phyloP scores from a whole-genome alignment of 92 coral and sea anemone genomes.

The Bergia sp. region DNA sequence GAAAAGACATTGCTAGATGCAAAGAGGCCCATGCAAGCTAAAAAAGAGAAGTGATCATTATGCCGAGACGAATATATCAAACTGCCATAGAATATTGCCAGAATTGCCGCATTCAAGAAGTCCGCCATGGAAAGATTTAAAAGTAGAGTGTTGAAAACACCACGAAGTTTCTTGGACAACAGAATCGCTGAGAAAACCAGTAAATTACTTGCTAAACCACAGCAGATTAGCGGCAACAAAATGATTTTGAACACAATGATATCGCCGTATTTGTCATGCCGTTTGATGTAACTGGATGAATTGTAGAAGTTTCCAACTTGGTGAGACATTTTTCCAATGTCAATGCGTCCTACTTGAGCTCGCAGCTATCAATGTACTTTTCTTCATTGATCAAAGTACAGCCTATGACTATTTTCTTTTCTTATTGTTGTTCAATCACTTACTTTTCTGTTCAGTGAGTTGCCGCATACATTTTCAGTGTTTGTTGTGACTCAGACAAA shows the following conservation, averaged over 20 bases:
- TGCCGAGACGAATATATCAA: neutral
- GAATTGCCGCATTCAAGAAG: neutral
- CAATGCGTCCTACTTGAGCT: neutral
- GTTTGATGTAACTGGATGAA: neutral
- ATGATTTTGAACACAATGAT: neutral
- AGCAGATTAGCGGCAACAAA: slow-evolving; percentile 1
- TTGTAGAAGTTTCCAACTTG: neutral
- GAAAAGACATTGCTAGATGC: neutral
- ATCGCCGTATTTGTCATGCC: neutral
- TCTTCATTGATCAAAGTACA: too few species aligned
- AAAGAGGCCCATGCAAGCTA: neutral
- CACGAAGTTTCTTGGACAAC: slow-evolving; percentile 14
- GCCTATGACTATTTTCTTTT: too few species aligned
- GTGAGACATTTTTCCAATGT: neutral
- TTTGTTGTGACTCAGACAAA: too few species aligned
- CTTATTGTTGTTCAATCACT: too few species aligned
- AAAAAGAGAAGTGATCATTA: neutral
- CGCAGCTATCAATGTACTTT: neutral
- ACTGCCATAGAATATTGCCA: neutral
- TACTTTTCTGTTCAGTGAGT: too few species aligned
- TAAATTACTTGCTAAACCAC: slow-evolving; percentile 5
- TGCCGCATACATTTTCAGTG: too few species aligned
- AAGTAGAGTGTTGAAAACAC: neutral
- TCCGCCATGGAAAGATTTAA: neutral
- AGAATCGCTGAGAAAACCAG: slow-evolving; percentile 15